Evolutionary conservation across 2,888 invertebrate genomes (phyloP).

Genomic region (Salpingus planirostris): DNA sequence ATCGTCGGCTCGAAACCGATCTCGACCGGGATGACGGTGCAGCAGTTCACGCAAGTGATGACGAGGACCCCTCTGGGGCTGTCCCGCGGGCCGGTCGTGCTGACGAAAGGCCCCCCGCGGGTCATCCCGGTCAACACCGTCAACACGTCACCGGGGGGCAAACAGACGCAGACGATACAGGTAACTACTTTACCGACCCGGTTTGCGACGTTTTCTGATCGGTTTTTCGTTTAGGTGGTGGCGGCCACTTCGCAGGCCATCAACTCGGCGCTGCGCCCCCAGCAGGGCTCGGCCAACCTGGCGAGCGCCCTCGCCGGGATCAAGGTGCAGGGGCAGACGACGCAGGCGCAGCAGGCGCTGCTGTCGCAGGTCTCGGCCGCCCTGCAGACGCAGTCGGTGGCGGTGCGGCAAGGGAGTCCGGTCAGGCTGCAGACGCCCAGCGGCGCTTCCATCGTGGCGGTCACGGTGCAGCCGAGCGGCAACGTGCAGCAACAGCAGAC

Average conservation of each 20-base stretch:
- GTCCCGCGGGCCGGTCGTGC: conserved; percentile 50
- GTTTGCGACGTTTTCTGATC: conserved; percentile 22
- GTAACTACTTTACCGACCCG: conserved; percentile 38
- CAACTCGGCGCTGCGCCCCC: conserved; percentile 45
- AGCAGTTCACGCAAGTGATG: conserved; percentile 63
- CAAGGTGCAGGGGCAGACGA: conserved; percentile 41
- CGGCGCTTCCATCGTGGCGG: conserved; percentile 48
- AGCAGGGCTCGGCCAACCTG: conserved; percentile 37
- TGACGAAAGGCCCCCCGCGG: conserved; percentile 54
- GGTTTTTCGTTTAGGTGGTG: conserved; percentile 44
- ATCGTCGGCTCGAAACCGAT: conserved; percentile 59
- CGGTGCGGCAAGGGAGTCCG: conserved; percentile 48
- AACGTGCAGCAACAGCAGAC: conserved; percentile 25
- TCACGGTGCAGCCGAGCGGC: conserved; percentile 43
- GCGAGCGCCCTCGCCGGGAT: conserved; percentile 43
- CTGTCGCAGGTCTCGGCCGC: conserved; percentile 48
- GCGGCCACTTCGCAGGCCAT: conserved; percentile 48
- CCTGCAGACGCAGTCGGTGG: conserved; percentile 43
- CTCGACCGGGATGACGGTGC: conserved; percentile 58
- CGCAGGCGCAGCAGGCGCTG: conserved; percentile 45
- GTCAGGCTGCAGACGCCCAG: conserved; percentile 46
- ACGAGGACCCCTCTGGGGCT: conserved; percentile 43
- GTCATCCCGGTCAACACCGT: conserved; percentile 58
- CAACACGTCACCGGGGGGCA: conserved; percentile 46
- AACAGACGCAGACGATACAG: conserved; percentile 55